These are phyloP conservation scores for Scaptomyza caliginosa DNA, from an alignment of 2,888 invertebrate genomes.

Conservation along the genomic window DNA sequence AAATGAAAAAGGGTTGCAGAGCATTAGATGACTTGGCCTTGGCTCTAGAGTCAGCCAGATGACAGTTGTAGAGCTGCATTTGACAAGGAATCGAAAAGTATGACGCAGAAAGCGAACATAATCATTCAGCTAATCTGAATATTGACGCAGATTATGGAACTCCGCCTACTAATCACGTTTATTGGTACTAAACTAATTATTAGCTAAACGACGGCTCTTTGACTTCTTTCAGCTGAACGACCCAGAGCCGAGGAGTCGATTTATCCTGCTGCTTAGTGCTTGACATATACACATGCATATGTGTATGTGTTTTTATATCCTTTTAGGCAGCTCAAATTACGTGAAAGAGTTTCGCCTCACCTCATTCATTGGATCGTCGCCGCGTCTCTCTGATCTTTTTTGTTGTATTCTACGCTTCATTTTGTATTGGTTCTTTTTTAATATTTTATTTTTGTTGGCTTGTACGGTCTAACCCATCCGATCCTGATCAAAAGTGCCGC, in stretches of 20 bases:
- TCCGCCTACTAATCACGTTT: neutral
- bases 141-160: neutral
- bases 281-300: neutral
- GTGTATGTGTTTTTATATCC: slow-evolving; percentile 49
- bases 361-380: slow-evolving; percentile 46
- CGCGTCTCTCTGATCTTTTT: slow-evolving; percentile 56
- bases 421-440: neutral
- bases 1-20: neutral
- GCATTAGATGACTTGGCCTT: slow-evolving; percentile 10
- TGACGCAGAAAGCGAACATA: no score
- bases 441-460: neutral
- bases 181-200: neutral
- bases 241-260: slow-evolving; percentile 9
- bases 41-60: slow-evolving; percentile 3
- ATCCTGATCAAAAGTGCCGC: slow-evolving; percentile 69
- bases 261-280: slow-evolving; percentile 34
- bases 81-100: neutral
- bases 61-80: slow-evolving; percentile 5
- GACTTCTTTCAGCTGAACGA: slow-evolving; percentile 50
- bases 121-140: no score
- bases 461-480: slow-evolving; percentile 10
- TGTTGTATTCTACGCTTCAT: slow-evolving; percentile 49
- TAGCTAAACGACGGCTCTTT: slow-evolving; percentile 31
- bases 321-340: slow-evolving; percentile 64
- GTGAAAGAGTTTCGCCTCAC: slow-evolving; percentile 35